These are phyloP conservation scores for Rhopilema esculentum DNA, from an alignment of 30 jellyfish, hydroid and myxozoan species.

Conservation along the genomic window DNA sequence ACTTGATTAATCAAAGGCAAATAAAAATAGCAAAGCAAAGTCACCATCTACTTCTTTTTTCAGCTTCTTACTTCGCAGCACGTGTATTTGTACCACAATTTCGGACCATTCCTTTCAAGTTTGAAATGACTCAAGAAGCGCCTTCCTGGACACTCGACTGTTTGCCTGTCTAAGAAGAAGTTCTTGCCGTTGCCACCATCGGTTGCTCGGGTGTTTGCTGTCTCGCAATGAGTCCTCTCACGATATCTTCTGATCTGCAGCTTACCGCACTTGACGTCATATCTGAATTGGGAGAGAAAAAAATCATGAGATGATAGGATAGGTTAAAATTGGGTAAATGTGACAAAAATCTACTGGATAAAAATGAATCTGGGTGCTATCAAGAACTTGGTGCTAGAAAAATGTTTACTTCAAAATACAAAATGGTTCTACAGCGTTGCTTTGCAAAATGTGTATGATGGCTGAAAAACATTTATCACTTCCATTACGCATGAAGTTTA, in stretches of 20 bases:
- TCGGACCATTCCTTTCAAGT: constrained; percentile 7
- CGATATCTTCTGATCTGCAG: neutral
- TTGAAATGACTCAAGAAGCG: constrained; percentile 3
- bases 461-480: too few relatives aligned
- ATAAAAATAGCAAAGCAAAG: too few relatives aligned
- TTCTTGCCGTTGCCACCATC: constrained; percentile 27
- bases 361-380: neutral
- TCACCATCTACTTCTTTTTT: too few relatives aligned
- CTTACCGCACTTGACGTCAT: constrained; percentile 11
- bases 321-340: neutral
- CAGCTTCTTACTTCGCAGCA: constrained; percentile 53
- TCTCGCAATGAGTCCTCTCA: neutral
- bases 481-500: too few relatives aligned
- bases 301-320: neutral
- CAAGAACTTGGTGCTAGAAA: too few relatives aligned
- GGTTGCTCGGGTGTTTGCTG: neutral
- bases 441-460: too few relatives aligned
- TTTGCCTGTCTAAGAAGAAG: constrained; percentile 33
- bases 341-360: neutral
- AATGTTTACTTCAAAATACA: too few relatives aligned
- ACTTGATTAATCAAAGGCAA: too few relatives aligned
- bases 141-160: constrained; percentile 19
- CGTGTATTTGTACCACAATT: constrained; percentile 15
- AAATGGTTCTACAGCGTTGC: too few relatives aligned
- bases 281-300: neutral